Percentiles rank a stretch among this genome's conserved stretches.
phyloP scores from a whole-genome alignment of 2,888 invertebrate species.

The Antheraea assamensis region DNA sequence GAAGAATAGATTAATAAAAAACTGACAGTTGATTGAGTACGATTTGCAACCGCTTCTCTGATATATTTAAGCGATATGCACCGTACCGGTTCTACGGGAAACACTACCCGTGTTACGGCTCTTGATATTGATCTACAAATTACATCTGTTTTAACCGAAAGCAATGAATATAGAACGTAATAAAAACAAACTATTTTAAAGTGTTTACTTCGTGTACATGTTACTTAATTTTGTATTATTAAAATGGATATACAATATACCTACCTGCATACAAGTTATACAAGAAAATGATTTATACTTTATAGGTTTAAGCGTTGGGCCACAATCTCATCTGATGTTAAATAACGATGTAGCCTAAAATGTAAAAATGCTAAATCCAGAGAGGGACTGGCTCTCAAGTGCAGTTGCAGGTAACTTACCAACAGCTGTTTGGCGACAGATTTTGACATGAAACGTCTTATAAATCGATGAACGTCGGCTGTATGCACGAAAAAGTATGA shows the following conservation, averaged over 20 bases:
- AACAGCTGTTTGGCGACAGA: no score
- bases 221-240: not conserved
- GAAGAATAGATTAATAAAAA: conserved; percentile 73
- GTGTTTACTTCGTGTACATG: not conserved
- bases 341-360: no score
- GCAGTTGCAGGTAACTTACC: no score
- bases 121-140: conserved; percentile 44
- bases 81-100: conserved; percentile 14
- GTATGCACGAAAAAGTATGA: no score
- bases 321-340: no score
- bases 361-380: no score
- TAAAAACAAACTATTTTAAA: not conserved
- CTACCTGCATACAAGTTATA: no score
- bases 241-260: not conserved
- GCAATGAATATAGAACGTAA: conserved; percentile 1
- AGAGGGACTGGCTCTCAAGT: no score
- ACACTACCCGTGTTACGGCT: conserved; percentile 65
- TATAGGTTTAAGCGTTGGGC: no score
- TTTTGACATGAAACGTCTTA: no score
- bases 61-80: conserved; percentile 39
- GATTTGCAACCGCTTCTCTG: conserved; percentile 62
- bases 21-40: conserved; percentile 66
- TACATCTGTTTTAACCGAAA: conserved; percentile 20
- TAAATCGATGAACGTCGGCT: no score
- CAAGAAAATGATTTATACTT: no score